Conservation (phyloP, 2,113 vertebrate species). For the Tympanuchus pallidicinctus region DNA sequence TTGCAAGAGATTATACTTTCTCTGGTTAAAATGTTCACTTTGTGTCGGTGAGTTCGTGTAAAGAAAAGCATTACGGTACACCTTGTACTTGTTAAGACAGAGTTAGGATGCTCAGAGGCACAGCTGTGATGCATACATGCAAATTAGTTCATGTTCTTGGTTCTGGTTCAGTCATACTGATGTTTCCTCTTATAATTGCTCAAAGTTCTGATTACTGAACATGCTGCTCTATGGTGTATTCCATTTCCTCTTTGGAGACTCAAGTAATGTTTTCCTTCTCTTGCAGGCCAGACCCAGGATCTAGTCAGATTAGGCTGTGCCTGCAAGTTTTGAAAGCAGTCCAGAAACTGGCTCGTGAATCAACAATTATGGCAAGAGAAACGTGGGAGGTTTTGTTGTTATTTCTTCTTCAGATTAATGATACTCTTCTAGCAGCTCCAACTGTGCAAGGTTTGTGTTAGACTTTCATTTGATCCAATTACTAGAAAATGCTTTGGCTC, state of each 20-base stretch:
- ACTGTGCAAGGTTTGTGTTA: slow-evolving; percentile 87
- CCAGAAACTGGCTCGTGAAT: slow-evolving; percentile 94
- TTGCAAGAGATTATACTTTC: background rate
- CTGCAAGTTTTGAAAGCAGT: slow-evolving; percentile 93
- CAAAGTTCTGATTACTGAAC: background rate
- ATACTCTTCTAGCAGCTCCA: slow-evolving; percentile 91
- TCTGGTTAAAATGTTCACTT: background rate
- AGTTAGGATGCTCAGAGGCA: background rate
- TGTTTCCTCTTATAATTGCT: background rate
- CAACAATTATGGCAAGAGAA: slow-evolving; percentile 91
- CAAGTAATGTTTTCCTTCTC: slow-evolving; percentile 35
- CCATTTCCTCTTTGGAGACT: background rate
- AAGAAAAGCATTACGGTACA: accelerated
- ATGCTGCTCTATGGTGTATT: background rate
- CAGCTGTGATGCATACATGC: background rate
- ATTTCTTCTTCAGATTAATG: slow-evolving; percentile 94
- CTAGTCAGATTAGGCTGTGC: slow-evolving; percentile 92
- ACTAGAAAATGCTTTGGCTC: background rate
- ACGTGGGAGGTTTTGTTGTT: slow-evolving; percentile 96
- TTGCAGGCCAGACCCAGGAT: slow-evolving; percentile 87
- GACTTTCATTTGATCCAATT: slow-evolving; percentile 9
- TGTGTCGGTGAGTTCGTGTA: accelerated
- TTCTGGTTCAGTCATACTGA: background rate
- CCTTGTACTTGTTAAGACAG: background rate
- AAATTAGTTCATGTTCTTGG: background rate